These are phyloP conservation scores for Trogon melanurus DNA, from an alignment of 2,113 vertebrate genomes.

Conservation along the genomic window DNA sequence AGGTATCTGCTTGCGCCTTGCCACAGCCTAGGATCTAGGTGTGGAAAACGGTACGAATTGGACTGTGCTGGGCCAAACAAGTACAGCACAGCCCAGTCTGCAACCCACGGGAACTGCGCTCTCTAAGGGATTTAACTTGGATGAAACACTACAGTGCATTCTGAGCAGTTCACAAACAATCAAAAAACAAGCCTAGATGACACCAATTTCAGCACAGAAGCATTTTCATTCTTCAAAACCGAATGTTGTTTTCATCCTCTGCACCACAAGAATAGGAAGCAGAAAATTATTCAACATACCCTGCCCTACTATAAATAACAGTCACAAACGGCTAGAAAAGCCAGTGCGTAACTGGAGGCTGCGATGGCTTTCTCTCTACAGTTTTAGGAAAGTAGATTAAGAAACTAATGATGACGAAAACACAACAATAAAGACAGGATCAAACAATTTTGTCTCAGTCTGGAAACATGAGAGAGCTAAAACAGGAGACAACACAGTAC, in stretches of 20 bases:
- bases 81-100: neutral
- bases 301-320: neutral
- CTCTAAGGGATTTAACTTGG: neutral
- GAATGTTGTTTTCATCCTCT: neutral
- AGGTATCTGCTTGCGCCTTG: neutral
- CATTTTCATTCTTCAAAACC: neutral
- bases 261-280: neutral
- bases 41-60: neutral
- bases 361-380: neutral
- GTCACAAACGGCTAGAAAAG: neutral
- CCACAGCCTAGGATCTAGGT: neutral
- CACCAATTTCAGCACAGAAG: neutral
- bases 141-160: neutral
- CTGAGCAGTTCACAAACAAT: neutral
- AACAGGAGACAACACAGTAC: neutral
- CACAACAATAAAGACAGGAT: neutral
- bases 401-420: neutral
- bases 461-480: neutral
- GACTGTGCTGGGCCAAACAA: neutral
- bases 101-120: rapidly evolving
- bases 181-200: neutral
- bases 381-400: neutral
- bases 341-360: rapidly evolving
- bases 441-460: neutral
- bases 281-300: neutral